These are phyloP conservation scores for Hololepta plana DNA, from an alignment of 2,888 invertebrate genomes.

Conservation along the genomic window DNA sequence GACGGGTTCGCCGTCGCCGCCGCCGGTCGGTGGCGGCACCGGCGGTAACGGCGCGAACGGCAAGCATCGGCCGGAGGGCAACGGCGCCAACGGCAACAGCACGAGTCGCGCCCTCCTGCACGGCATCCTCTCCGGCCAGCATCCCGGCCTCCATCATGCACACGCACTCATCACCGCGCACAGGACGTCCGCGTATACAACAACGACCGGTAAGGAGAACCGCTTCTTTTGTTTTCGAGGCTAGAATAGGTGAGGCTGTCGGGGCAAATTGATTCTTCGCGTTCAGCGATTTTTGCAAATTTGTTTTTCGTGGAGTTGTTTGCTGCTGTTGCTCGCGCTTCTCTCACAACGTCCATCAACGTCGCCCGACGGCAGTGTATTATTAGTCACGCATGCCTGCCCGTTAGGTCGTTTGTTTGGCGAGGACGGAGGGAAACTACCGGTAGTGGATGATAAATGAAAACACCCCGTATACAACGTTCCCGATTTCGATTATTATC, in stretches of 20 bases:
- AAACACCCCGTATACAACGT: too few species aligned
- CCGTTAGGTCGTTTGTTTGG: too few species aligned
- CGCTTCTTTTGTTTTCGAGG: too few species aligned
- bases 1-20: slow-evolving; percentile 15
- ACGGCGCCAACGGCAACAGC: slow-evolving; percentile 13
- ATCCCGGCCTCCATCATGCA: slow-evolving; percentile 22
- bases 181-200: slow-evolving; percentile 44
- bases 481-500: too few species aligned
- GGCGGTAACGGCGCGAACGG: slow-evolving; percentile 13
- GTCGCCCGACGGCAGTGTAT: slow-evolving; percentile 4
- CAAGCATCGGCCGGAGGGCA: not conserved
- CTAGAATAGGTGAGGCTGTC: not conserved
- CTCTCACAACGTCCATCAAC: slow-evolving; percentile 1
- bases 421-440: too few species aligned
- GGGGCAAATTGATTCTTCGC: not conserved
- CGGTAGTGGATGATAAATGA: too few species aligned
- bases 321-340: too few species aligned
- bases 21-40: slow-evolving; percentile 11
- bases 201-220: slow-evolving; percentile 25
- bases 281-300: too few species aligned
- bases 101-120: slow-evolving; percentile 35
- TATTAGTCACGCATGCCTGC: slow-evolving; percentile 23
- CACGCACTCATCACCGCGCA: slow-evolving; percentile 27
- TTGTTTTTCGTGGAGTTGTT: too few species aligned
- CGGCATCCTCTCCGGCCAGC: slow-evolving; percentile 41